Percentiles rank a stretch among this genome's conserved stretches.
These are phyloP conservation scores for Papilio machaon DNA, from an alignment of 1,140 invertebrate genomes.

Conservation along the genomic window DNA sequence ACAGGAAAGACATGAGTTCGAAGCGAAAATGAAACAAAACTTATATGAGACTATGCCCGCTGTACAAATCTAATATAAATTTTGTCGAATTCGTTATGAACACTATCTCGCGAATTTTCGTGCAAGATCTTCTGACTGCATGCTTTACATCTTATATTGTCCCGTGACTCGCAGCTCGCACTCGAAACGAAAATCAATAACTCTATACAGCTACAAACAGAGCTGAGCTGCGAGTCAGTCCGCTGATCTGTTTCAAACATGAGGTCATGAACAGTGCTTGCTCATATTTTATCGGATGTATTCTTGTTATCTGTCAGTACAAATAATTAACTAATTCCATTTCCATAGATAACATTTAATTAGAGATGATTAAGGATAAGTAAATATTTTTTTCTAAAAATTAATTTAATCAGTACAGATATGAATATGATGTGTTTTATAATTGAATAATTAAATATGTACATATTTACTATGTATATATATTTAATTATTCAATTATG, in stretches of 20 bases:
- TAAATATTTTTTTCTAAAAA: conserved; percentile 8
- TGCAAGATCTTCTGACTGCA: too few species aligned
- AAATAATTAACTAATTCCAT: conserved; percentile 19
- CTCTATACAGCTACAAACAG: too few species aligned
- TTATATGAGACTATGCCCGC: too few species aligned
- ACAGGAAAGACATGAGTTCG: background rate
- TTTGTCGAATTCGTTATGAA: too few species aligned
- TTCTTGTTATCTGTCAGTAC: background rate
- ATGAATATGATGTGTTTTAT: background rate
- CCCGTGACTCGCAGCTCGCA: background rate
- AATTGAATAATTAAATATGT: background rate
- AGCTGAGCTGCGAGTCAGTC: too few species aligned
- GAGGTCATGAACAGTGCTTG: background rate
- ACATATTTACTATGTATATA: too few species aligned
- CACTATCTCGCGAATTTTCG: too few species aligned
- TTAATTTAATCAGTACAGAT: background rate
- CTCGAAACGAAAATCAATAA: too few species aligned
- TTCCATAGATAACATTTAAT: background rate
- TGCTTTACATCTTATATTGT: too few species aligned
- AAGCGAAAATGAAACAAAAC: background rate
- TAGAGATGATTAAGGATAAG: conserved; percentile 1
- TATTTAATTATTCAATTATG: too few species aligned
- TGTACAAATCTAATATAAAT: too few species aligned
- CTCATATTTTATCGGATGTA: background rate
- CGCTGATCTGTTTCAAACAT: background rate